Base-by-base conservation (phyloP, 92 coral and sea anemone genomes). In the Desmophyllum pertusum region DNA sequence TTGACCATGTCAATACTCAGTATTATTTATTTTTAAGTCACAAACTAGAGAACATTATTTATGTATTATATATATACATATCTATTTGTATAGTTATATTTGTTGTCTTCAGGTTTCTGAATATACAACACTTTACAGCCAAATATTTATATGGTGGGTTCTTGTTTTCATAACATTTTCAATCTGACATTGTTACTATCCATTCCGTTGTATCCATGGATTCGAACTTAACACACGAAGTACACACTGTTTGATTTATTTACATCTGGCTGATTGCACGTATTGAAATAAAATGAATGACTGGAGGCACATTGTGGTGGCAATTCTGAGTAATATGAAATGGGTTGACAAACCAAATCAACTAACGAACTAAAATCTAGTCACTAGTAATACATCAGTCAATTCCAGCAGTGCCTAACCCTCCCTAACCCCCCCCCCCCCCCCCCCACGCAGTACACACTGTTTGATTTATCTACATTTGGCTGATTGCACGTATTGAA, bases 1-100 rank as follows among this genome's bases (percentile, higher is more conserved):
- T 50, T 69, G 65, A 52, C 61, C 36, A 52, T 50, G 46, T 43
- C 73, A 77, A 38, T 59, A 46, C 70, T 25, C 65, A 17, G 71
- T 59, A 48, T 74, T 29, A 48, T 37, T 74, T 29, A 48, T 37
- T 18, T 46, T 31, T 51, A 38, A 62, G 68, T 57, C 66, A 57
- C 15, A 33, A 79, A 31, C 63, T 67, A 31, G 3, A 9, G 39
- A 68, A 36, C 74, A 40, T 64, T 6, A 15, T 23, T 29, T 59
- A 72, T 66, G 13, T 17, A 15, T 67, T 35, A 67, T 10, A 14
- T 67, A 67, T 67, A 4, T 33, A 67, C 73, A 67, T 29, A 59
- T 25, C 33, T 59, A 59, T 59, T 27, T 59, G 65, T 29, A 59
- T 59, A 25, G 33, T 59, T 59, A 59, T 59, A 25, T 25, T 67